Base-by-base conservation (phyloP, 2,888 invertebrate species). In the Chironomus riparius region DNA sequence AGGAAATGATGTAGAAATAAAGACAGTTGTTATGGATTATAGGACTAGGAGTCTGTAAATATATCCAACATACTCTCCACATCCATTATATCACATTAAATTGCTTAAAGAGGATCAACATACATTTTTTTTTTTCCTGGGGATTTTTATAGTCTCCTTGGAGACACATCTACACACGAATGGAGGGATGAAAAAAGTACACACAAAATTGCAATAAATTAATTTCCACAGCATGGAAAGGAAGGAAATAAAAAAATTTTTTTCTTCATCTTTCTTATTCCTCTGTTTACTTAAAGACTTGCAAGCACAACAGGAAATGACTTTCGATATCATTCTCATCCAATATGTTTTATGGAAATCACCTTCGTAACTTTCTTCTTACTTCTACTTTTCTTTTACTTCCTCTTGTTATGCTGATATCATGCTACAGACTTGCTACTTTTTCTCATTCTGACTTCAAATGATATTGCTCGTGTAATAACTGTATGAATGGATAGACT, bases 321-420 rank as follows among this genome's bases (percentile, higher is more conserved):
- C 47, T 71, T 71, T 61, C 71, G 71, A 56, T 50, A 56, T 56
- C 56, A 28, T 71, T 71, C 18, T 71, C 18, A 24, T 24, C 70
- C 71, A 56, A 71, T 50, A 71, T 71, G 71, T 71, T 71, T 71
- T 71, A 71, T 71, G 71, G 71, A 71, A 71, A 71, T 71, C 28
- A 50, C 71, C 61, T 71, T 71, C 56, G 56, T 47, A 65, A 65
- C 65, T 65, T 65, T 65, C 6, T 62, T 7, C 18, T 56, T 18
- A 56, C 18, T 56, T 4, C 28, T 28, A n/a, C n/a, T 28, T 28
- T 28, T 5, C 5, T 6, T 38, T 38, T 38, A 38, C 38, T 38
- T 56, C 18, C 56, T 56, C 56, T 56, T 18, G 15, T 50, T 56
- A 56, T 56, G 56, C 56, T 38, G 56, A 56, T 56, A 56, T 56